Percentiles rank a stretch among this genome's conserved stretches.
Evolutionary conservation across 2,888 invertebrate genomes (phyloP).

Genomic region (Trichogramma dendrolimi): DNA sequence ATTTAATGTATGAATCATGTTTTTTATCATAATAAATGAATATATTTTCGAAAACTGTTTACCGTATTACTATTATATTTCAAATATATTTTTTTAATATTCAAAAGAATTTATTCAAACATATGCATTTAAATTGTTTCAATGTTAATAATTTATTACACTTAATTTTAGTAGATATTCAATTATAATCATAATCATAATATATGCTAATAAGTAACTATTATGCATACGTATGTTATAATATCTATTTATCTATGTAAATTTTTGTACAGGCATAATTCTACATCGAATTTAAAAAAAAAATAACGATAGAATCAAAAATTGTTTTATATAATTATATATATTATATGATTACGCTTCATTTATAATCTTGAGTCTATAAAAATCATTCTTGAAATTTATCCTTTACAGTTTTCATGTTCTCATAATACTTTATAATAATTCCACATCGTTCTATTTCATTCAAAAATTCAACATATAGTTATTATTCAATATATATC

Average conservation of each 20-base stretch:
- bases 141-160: constrained; percentile 36
- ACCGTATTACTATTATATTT: too few relatives aligned
- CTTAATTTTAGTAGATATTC: constrained; percentile 39
- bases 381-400: constrained; percentile 19
- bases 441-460: constrained; percentile 16
- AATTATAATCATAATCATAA: constrained; percentile 34
- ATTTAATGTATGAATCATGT: background rate
- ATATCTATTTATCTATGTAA: constrained; percentile 37
- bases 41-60: too few relatives aligned
- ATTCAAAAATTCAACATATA: constrained; percentile 10
- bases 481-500: background rate
- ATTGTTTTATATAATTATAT: constrained; percentile 4
- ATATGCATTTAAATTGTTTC: constrained; percentile 30
- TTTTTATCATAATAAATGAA: background rate
- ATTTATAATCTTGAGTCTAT: constrained; percentile 4
- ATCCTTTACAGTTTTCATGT: constrained; percentile 12
- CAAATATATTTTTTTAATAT: background rate
- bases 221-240: constrained; percentile 41
- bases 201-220: constrained; percentile 39
- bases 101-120: constrained; percentile 18
- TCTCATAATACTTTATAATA: constrained; percentile 19
- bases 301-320: constrained; percentile 35
- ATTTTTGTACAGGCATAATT: constrained; percentile 44
- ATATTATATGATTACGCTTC: constrained; percentile 15
- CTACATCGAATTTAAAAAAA: constrained; percentile 39